Evolutionary conservation across 2,888 invertebrate genomes (phyloP).

Genomic region (Athalia rosae): DNA sequence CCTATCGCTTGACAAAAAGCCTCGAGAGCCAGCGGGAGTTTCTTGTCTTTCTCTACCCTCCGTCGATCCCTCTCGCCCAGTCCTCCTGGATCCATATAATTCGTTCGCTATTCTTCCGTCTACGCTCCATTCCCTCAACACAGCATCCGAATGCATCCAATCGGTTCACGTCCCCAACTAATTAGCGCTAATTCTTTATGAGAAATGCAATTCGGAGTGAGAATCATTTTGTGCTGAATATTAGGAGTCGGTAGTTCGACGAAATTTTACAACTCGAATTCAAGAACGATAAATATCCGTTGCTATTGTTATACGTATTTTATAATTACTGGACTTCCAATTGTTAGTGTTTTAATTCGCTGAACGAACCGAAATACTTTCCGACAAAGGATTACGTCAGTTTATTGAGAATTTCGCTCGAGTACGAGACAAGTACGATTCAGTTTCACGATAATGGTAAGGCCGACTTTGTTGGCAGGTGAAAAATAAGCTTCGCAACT

Average conservation of each 20-base stretch:
- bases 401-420: background rate
- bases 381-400: too few relatives aligned
- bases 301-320: too few relatives aligned
- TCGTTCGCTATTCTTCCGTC: constrained; percentile 29
- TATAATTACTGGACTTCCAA: too few relatives aligned
- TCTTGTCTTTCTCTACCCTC: constrained; percentile 12
- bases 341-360: too few relatives aligned
- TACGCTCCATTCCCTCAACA: constrained; percentile 23
- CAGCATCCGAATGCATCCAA: constrained; percentile 7
- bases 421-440: background rate
- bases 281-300: too few relatives aligned
- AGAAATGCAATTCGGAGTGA: constrained; percentile 9
- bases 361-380: too few relatives aligned
- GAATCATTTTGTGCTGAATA: background rate
- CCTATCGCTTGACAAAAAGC: constrained; percentile 25
- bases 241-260: too few relatives aligned
- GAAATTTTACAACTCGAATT: too few relatives aligned
- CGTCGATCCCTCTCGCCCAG: constrained; percentile 10
- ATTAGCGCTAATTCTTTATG: constrained; percentile 22
- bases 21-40: constrained; percentile 38
- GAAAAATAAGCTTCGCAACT: background rate
- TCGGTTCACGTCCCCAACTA: constrained; percentile 35
- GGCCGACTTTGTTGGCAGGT: background rate
- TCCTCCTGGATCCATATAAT: constrained; percentile 5
- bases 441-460: background rate